Evolutionary conservation across 2,888 invertebrate genomes (phyloP).

Genomic region (Opisthograptis luteolata): DNA sequence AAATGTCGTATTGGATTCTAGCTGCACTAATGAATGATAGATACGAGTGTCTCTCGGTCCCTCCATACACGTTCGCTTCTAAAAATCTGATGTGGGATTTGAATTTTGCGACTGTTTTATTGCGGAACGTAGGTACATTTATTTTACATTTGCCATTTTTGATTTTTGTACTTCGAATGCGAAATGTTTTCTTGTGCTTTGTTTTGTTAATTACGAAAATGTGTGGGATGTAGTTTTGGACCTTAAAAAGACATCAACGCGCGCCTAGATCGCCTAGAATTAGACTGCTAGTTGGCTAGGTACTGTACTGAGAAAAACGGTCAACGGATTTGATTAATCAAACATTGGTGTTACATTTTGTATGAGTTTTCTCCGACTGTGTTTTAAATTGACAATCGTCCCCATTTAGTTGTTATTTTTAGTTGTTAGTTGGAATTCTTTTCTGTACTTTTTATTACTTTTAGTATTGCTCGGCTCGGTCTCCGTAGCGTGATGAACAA

Average conservation of each 20-base stretch:
- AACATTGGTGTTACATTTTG: too few relatives aligned
- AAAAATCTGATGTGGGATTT: slow-evolving; percentile 72
- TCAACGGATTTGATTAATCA: too few relatives aligned
- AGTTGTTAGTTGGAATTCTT: too few relatives aligned
- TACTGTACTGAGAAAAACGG: too few relatives aligned
- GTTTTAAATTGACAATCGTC: too few relatives aligned
- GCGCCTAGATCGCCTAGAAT: not conserved
- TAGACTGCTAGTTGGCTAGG: too few relatives aligned
- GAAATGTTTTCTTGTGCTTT: slow-evolving; percentile 3
- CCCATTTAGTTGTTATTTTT: too few relatives aligned
- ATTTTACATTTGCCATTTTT: slow-evolving; percentile 45
- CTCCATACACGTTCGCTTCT: slow-evolving; percentile 59
- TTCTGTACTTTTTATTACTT: too few relatives aligned
- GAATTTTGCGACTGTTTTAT: slow-evolving; percentile 51
- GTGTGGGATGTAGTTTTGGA: slow-evolving; percentile 6
- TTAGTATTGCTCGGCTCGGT: too few relatives aligned
- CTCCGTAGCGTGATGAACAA: too few relatives aligned
- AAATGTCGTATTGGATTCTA: slow-evolving; percentile 84
- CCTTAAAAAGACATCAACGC: slow-evolving; percentile 31
- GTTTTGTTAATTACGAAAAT: not conserved
- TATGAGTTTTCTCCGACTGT: too few relatives aligned
- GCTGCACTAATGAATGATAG: slow-evolving; percentile 84
- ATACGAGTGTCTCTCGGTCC: slow-evolving; percentile 65
- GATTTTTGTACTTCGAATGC: slow-evolving; percentile 38
- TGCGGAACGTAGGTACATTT: slow-evolving; percentile 25